Base-by-base conservation (phyloP, 2,797 vertebrate species). In the Benthosema pterotum region DNA sequence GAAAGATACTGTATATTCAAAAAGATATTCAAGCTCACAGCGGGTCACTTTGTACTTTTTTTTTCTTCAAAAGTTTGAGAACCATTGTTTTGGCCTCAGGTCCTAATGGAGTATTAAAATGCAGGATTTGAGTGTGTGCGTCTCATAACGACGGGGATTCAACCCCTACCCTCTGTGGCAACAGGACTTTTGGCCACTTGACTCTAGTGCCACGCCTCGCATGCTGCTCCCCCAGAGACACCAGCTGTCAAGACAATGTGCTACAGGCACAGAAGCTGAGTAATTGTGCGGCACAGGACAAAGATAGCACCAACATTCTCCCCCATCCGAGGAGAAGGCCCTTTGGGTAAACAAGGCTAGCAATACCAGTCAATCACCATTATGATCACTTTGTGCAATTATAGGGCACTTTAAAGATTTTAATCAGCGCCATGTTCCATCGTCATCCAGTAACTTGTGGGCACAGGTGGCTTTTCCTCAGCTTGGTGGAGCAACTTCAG, bases 291-390 rank as follows among this genome's bases (percentile, higher is more conserved):
- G 55, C 52, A 49, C 38, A 49, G 50, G 63, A 65, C 45, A 54
- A 38, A 53, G 54, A 69, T 69, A 60, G 58, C 62, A 70, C 50
- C 69, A 18, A 50, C 16, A 48, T 43, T 56, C 57, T 38, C 17
- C 57, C 49, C 48, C 58, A 3, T 65, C 32, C 25, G 55, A n/a
- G 55, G 58, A 60, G 65, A 56, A 13, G 63, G 42, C 56, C 73
- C 75, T 83, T 67, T 64, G 70, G 66, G 62, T 51, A 69, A 71
- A 75, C 52, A 49, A 77, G 63, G 42, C 47, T 42, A 19, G 25
- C 54, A 19, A 42, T 16, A 38, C 53, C 42, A 0, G 16, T 66
- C 4, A 46, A 59, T 12, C 0, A 4, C 56, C 15, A 52, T 54
- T 50, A 38, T 38, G 52, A 85, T 78, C 59, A 59, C 42, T 2